Evolutionary conservation across 2,797 vertebrate species (phyloP).

Genomic region (Eurystomus glaucurus): DNA sequence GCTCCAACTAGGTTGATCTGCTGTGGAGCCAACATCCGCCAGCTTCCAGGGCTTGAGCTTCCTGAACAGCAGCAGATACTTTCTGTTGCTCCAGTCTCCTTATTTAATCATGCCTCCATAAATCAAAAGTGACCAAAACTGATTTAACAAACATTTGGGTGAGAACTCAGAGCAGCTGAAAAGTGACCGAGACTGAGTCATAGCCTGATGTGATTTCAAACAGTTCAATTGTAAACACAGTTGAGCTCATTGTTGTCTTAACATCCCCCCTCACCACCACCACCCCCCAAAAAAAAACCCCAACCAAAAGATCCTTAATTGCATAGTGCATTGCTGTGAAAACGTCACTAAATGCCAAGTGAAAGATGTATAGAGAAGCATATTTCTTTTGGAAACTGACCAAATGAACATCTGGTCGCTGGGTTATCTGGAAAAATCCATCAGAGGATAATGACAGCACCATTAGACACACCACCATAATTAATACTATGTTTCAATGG

Average conservation of each 20-base stretch:
- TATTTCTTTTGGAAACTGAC: slow-evolving; percentile 68
- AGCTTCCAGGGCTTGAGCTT: slow-evolving; percentile 13
- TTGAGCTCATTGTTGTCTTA: slow-evolving; percentile 39
- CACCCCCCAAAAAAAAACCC: too few species aligned
- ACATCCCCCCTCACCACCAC: rapidly evolving
- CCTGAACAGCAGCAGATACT: slow-evolving; percentile 17
- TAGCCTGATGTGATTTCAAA: slow-evolving; percentile 50
- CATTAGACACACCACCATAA: slow-evolving; percentile 44
- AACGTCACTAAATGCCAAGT: neutral
- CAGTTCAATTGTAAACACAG: slow-evolving; percentile 15
- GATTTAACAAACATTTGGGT: slow-evolving; percentile 51
- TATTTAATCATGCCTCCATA: slow-evolving; percentile 45
- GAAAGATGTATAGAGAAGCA: slow-evolving; percentile 33
- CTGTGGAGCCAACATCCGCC: slow-evolving; percentile 30
- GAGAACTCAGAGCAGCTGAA: slow-evolving; percentile 46
- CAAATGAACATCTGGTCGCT: slow-evolving; percentile 73
- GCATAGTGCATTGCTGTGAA: neutral
- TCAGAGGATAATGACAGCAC: slow-evolving; percentile 50
- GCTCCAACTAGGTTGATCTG: slow-evolving; percentile 1
- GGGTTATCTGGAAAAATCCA: slow-evolving; percentile 60
- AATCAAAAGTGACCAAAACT: slow-evolving; percentile 46
- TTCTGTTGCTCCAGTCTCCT: slow-evolving; percentile 9
- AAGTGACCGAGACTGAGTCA: slow-evolving; percentile 39
- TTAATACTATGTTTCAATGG: slow-evolving; percentile 46
- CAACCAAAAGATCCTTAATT: slow-evolving; percentile 27